Evolutionary conservation across 2,888 invertebrate species (phyloP), one percentile per base, ranked within the genome.

Genomic region (Eugnorisma glareosa): DNA sequence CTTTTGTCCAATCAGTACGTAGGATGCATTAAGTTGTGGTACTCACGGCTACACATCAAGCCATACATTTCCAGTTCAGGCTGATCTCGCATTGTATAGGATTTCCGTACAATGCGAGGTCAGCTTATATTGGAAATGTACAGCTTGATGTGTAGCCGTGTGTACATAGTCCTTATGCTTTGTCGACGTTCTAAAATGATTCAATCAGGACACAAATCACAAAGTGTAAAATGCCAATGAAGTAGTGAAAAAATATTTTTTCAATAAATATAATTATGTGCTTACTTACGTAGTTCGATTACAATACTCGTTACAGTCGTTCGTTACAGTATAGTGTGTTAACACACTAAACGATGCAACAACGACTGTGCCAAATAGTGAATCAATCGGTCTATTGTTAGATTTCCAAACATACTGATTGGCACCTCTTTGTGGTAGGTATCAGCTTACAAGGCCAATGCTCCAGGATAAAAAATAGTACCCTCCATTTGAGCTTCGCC

Each of bases 351-450:
- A 15, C 43, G 13, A n/a, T 78, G 31, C 61, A 63, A 28, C 51
- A 77, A 63, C 71, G 70, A 70, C 63, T 77, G 86, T 81, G 82
- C 81, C 77, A 87, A 79, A 85, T 77, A 78, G 59, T 54, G 79
- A 86, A 85, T 86, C 80, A 84, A 82, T 82, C 81, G 73, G 43
- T 73, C 73, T 83, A 82, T 87, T 86, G 75, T 86, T 77, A 72
- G 78, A 59, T 81, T 86, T 75, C 35, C 45, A 73, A 85, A 86
- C 75, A 57, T 72, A 57, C 45, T 67, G 66, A 81, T 85, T 83
- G 66, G 66, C 54, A 73, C 15, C 59, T 67, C n/a, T 61, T 15
- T n/a, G 37, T 45, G 11, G 43, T 37, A 69, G 11, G 37, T 51
- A 69, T 66, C 43, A 45, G 28, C 31, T 64, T 37, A 67, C 31